Evolutionary conservation across 2,797 vertebrate species (phyloP), one percentile per base, ranked within the genome.

Genomic region (Spheniscus humboldti): DNA sequence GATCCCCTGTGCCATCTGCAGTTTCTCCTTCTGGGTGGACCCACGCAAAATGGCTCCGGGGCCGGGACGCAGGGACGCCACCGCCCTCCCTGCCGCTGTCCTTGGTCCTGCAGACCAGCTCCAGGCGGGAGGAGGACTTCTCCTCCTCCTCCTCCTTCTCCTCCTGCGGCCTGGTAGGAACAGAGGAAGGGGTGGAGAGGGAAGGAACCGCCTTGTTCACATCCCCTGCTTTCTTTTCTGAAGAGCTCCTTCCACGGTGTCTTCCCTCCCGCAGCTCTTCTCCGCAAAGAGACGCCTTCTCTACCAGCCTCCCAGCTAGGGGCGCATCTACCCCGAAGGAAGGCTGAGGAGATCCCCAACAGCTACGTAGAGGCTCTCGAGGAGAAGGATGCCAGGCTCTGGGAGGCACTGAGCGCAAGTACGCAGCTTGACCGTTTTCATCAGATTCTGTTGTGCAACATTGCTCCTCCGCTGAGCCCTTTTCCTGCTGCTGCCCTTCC

Each of bases 371-470:
- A 43, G 41, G 25, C 30, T 56, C 72, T 41, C 1, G 86, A 86
- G 95, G 25, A 91, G 95, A 68, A 27, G 95, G 53, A 30, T 30
- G 63, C 6, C 19, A 35, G 19, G 87, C 37, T 43, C 79, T 41
- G 50, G 80, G 81, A 86, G 82, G 56, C 9, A 68, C 20, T 0
- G 24, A 57, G 28, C 0, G 1, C 13, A 72, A 31, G 25, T 35
- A 31, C 2, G 2, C 20, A 1, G 24, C 60, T 15, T 59, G 75
- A 31, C 3, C 6, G 0, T 39, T n/a, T 28, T 62, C 92, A 60
- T 81, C 33, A 3, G 66, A 68, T 17, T 62, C 63, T 24, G 95
- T 95, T 7, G 94, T 96, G 47, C 96, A 96, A 41, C 95, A 91
- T 1, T 4, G 55, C 24, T 92, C 93, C 52, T 92, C 93, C 7